A percentile compares a stretch with the other conserved stretches of the same genome.
Conservation (phyloP, 2,113 vertebrate genomes). For the Archilochus colubris region DNA sequence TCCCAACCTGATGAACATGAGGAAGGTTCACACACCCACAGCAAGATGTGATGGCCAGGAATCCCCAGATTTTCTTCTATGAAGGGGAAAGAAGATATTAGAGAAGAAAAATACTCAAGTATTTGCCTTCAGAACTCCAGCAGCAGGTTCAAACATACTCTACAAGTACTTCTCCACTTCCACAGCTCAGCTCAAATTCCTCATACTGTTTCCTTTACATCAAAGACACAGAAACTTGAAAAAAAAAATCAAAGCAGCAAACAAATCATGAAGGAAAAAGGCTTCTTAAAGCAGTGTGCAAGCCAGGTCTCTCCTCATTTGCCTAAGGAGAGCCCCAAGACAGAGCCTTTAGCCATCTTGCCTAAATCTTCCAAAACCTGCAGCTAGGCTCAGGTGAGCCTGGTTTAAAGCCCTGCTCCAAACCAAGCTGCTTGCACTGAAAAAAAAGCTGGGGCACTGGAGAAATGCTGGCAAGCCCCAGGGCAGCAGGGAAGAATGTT, state of each 20-base stretch:
- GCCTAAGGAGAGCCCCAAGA: neutral
- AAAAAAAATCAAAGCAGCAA: slow-evolving; percentile 48
- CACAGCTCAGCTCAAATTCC: neutral
- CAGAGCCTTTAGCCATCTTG: neutral
- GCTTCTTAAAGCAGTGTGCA: neutral
- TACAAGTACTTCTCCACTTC: neutral
- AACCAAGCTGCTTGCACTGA: neutral
- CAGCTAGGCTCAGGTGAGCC: neutral
- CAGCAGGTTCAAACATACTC: neutral
- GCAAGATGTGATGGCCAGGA: neutral
- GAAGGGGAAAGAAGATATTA: neutral
- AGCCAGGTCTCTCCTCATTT: slow-evolving; percentile 9
- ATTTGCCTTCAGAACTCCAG: neutral
- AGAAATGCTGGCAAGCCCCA: fast-evolving
- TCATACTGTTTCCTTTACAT: slow-evolving; percentile 43
- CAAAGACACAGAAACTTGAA: slow-evolving; percentile 28
- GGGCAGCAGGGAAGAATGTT: neutral
- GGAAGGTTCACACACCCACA: neutral
- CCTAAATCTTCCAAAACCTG: neutral
- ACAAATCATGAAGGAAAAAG: slow-evolving; percentile 31
- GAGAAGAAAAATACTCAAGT: neutral
- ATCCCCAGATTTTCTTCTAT: neutral
- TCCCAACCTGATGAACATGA: neutral
- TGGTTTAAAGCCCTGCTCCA: neutral
- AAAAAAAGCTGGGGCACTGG: neutral